Percentiles rank a stretch among this genome's conserved stretches.
Conservation (phyloP, 2,113 vertebrate species). For the Phodopus roborovskii region DNA sequence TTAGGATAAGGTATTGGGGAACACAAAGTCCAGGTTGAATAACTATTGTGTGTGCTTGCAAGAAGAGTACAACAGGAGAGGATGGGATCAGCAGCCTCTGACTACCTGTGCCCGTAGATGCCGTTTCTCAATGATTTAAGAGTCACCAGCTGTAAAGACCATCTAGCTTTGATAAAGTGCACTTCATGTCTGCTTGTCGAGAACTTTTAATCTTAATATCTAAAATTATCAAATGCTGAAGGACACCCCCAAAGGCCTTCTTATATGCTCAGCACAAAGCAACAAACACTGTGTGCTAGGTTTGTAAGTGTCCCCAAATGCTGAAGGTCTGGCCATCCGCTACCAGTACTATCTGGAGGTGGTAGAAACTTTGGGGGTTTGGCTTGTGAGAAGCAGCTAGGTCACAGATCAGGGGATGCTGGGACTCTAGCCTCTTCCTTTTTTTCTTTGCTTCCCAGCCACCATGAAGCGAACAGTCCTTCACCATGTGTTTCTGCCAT, state of each 20-base stretch:
- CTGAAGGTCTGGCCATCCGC: neutral
- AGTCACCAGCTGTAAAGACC: neutral
- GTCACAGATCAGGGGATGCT: no score
- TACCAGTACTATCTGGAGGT: neutral
- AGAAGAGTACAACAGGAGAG: neutral
- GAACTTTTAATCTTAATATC: neutral
- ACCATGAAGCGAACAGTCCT: neutral
- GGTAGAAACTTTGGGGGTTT: neutral
- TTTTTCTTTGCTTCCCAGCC: neutral
- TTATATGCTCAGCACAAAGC: neutral
- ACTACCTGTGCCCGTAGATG: neutral
- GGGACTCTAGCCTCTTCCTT: neutral
- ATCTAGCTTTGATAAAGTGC: neutral
- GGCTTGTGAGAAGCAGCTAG: neutral
- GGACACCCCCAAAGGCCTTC: neutral
- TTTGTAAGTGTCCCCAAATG: neutral
- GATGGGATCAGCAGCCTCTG: neutral
- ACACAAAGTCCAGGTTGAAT: neutral
- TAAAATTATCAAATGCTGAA: neutral
- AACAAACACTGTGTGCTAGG: neutral
- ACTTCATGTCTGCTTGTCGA: neutral
- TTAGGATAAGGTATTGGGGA: constrained; percentile 36
- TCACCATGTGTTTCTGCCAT: neutral
- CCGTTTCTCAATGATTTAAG: neutral
- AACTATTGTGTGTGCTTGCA: neutral